Base-by-base conservation (phyloP, 2,797 vertebrate genomes). In the Hypotaenidia philippensis region DNA sequence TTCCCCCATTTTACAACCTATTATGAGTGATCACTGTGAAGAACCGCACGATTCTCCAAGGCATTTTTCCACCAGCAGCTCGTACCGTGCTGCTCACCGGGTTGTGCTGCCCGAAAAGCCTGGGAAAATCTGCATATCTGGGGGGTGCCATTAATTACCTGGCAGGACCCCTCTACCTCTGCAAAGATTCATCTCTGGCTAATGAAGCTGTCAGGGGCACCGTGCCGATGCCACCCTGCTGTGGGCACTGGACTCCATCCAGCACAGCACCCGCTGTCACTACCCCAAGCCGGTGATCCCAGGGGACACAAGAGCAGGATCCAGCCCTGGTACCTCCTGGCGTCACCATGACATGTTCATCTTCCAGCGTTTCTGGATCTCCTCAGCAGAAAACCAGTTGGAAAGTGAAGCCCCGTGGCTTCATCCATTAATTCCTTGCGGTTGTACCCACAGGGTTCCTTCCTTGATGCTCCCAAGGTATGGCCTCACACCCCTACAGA, bases 51-150 rank as follows among this genome's bases (percentile, higher is more conserved):
- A 14, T 71, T 59, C 63, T n/a, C 25, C 0, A 0, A 27, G 56
- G 60, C 14, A 11, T 52, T 29, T 29, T 32, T 59, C 14, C 69
- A 29, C 17, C 25, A 19, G 3, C 25, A 45, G n/a, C 57, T 72
- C 34, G 1, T 52, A 29, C 32, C 0, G 0, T 10, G 13, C 69
- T 4, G 6, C 79, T 75, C 4, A 0, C 53, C 8, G 6, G 77
- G 75, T 61, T 68, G 16, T 61, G 81, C 64, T 78, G 76, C 27
- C 59, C 2, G 0, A 59, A 82, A 88, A 63, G 15, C 83, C 20
- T 74, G 60, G 56, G 66, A 5, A 55, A 76, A 93, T 95, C 83
- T 95, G 92, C 89, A 50, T 92, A 47, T 90, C 63, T 90, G 59
- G 80, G 45, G 66, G 50, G 11, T 4, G 3, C 60, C 49, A 57